Evolutionary conservation across 2,888 invertebrate species (phyloP).

Genomic region (Petrolisthes cinctipes): DNA sequence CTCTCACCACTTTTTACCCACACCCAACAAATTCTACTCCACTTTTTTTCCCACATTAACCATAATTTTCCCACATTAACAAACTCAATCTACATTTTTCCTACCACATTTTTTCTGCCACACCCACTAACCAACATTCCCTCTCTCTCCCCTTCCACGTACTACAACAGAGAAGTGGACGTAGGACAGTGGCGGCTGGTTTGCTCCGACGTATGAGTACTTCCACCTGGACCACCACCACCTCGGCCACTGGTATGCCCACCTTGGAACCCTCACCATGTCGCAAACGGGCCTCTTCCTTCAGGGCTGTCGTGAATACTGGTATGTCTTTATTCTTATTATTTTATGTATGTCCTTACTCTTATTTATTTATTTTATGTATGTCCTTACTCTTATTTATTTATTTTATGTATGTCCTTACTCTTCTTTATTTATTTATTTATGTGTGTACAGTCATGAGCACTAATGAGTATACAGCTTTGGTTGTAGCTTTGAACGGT

Average conservation of each 20-base stretch:
- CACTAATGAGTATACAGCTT: too few species aligned
- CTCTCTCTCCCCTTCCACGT: background rate
- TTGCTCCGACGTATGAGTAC: constrained; percentile 72
- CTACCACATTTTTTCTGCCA: background rate
- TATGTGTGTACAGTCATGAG: too few species aligned
- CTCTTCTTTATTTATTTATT: background rate
- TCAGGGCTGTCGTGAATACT: constrained; percentile 67
- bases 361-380: background rate
- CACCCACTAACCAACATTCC: background rate
- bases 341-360: too few species aligned
- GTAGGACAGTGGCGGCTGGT: constrained; percentile 70
- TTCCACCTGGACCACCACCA: constrained; percentile 73
- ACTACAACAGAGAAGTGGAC: constrained; percentile 36
- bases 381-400: background rate
- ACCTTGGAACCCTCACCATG: constrained; percentile 74
- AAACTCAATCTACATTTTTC: background rate
- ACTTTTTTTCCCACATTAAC: too few species aligned
- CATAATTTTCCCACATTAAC: background rate
- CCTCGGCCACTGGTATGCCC: constrained; percentile 74
- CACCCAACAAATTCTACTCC: background rate
- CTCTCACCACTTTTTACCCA: too few species aligned
- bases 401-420: background rate
- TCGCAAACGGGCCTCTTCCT: constrained; percentile 70
- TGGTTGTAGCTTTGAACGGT: too few species aligned
- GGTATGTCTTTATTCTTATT: too few species aligned